These are phyloP conservation scores for Cervus canadensis DNA, from an alignment of 2,113 vertebrate genomes.

Conservation along the genomic window DNA sequence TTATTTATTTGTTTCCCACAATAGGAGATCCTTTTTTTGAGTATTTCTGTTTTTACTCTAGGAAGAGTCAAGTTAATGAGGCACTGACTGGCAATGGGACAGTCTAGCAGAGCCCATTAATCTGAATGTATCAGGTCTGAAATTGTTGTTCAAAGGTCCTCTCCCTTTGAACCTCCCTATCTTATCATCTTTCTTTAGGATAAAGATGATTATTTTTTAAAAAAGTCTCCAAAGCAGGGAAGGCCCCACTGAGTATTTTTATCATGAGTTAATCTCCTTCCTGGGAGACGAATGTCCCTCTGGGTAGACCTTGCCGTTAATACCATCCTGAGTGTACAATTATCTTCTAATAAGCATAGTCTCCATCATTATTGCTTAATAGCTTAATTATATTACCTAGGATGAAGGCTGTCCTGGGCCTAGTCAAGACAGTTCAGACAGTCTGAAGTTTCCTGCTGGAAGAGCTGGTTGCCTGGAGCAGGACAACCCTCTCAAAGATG, in stretches of 20 bases:
- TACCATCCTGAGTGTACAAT: neutral
- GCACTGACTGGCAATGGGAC: neutral
- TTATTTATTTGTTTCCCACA: neutral
- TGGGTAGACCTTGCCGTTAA: neutral
- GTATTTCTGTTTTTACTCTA: neutral
- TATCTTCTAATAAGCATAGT: neutral
- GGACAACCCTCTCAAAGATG: neutral
- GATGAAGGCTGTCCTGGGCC: neutral
- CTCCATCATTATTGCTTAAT: neutral
- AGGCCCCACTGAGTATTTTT: neutral
- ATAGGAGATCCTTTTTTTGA: neutral
- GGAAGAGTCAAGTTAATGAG: neutral
- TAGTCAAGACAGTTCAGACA: neutral
- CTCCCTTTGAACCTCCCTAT: neutral
- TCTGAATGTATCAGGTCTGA: neutral
- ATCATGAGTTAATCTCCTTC: neutral
- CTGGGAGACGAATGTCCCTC: neutral
- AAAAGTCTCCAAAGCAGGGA: neutral
- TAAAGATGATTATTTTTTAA: neutral
- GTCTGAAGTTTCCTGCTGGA: neutral
- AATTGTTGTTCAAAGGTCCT: neutral
- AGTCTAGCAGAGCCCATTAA: neutral
- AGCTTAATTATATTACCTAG: neutral
- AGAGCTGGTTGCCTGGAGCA: neutral
- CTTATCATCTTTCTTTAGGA: neutral